Conservation (phyloP, 2,888 invertebrate species). For the Caprella mutica region DNA sequence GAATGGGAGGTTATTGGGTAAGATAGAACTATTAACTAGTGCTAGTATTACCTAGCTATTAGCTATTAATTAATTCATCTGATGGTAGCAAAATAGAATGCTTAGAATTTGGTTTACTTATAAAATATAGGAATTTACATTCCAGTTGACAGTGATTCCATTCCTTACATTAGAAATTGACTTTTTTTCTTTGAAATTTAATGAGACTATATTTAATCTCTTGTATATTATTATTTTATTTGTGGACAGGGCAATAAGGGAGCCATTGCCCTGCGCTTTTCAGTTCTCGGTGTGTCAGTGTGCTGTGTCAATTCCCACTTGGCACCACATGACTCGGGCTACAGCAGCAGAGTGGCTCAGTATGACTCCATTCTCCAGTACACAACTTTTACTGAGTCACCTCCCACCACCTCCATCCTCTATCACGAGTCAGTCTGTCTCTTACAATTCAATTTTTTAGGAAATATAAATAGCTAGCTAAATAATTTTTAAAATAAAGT, state of each 20-base stretch:
- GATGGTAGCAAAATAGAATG: too few relatives aligned
- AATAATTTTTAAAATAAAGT: too few relatives aligned
- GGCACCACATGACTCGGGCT: constrained; percentile 73
- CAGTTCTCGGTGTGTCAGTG: constrained; percentile 74
- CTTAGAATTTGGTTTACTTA: too few relatives aligned
- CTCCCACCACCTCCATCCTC: constrained; percentile 67
- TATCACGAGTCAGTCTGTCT: constrained; percentile 68
- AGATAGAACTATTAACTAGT: too few relatives aligned
- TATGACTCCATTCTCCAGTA: constrained; percentile 79
- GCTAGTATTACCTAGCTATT: too few relatives aligned
- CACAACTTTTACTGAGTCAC: constrained; percentile 54
- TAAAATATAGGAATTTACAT: too few relatives aligned
- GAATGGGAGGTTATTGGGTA: constrained; percentile 86
- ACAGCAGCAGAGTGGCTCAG: constrained; percentile 74
- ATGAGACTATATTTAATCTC: too few relatives aligned
- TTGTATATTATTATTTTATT: too few relatives aligned
- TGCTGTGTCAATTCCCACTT: constrained; percentile 82
- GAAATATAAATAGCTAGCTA: constrained; percentile 12
- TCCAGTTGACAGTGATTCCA: too few relatives aligned
- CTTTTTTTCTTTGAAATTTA: too few relatives aligned
- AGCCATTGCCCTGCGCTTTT: constrained; percentile 74
- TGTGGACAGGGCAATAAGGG: constrained; percentile 85
- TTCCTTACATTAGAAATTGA: too few relatives aligned
- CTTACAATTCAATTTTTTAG: neutral
- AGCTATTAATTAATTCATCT: too few relatives aligned